Evolutionary conservation across 2,797 vertebrate genomes (phyloP).

Genomic region (Acanthurus leucopareius): DNA sequence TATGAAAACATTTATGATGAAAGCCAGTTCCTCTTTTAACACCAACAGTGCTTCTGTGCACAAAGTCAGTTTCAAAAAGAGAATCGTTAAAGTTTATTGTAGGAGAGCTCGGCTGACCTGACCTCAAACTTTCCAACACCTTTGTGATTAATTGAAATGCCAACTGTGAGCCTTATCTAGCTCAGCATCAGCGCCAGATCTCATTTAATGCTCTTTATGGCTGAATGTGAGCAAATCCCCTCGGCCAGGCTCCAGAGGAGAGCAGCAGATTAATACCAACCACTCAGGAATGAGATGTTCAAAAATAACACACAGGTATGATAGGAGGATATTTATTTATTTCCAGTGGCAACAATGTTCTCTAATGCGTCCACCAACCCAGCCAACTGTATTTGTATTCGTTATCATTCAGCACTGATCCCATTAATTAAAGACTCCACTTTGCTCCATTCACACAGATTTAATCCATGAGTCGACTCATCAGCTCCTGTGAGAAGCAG

Average conservation of each 20-base stretch:
- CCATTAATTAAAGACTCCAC: neutral
- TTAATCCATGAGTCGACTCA: conserved; percentile 28
- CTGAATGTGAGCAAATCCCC: conserved; percentile 35
- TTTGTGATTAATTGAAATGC: conserved; percentile 23
- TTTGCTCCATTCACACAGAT: conserved; percentile 14
- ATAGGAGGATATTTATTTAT: neutral
- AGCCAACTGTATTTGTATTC: neutral
- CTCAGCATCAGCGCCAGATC: conserved; percentile 3
- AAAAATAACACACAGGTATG: conserved; percentile 12
- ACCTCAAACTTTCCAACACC: conserved; percentile 18
- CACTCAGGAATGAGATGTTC: conserved; percentile 19
- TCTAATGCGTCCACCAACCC: neutral
- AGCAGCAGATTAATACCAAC: conserved; percentile 23
- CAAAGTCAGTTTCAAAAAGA: neutral
- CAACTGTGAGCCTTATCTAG: conserved; percentile 15
- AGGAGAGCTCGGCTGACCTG: neutral
- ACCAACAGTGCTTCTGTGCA: neutral
- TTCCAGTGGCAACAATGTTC: neutral
- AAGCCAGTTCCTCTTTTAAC: no score
- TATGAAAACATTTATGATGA: no score
- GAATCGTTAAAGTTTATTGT: neutral
- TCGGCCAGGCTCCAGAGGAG: neutral
- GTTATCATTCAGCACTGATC: neutral
- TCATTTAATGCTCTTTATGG: conserved; percentile 42
- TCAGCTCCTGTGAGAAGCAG: conserved; percentile 11